Percentiles rank a stretch among this genome's conserved stretches.
Evolutionary conservation across 2,113 vertebrate species (phyloP).

Genomic region (Myiopsitta monachus): DNA sequence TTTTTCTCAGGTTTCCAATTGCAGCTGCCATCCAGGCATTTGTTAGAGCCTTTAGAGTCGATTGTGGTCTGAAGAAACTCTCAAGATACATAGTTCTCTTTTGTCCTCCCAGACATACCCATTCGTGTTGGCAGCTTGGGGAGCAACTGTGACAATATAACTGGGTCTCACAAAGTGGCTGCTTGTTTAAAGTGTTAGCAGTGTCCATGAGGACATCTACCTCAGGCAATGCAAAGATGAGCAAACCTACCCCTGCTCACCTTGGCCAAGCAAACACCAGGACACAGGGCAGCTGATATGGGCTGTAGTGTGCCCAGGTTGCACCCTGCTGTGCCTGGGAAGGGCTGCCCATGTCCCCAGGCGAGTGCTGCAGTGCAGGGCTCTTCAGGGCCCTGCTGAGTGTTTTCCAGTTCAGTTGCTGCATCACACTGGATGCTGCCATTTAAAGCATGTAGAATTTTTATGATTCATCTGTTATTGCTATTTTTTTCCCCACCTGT

Average conservation of each 20-base stretch:
- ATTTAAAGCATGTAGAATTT: neutral
- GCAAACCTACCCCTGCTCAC: neutral
- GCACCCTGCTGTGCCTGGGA: accelerated
- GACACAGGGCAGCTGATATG: accelerated
- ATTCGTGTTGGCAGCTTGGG: neutral
- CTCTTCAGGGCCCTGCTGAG: neutral
- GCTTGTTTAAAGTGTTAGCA: neutral
- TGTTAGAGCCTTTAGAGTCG: neutral
- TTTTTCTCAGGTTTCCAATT: neutral
- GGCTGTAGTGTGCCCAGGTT: accelerated
- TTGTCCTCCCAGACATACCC: neutral
- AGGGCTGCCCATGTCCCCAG: accelerated
- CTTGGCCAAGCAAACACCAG: neutral
- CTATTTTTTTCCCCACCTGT: neutral
- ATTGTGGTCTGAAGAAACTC: neutral
- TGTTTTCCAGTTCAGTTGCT: neutral
- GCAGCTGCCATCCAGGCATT: neutral
- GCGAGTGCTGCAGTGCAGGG: neutral
- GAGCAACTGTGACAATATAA: neutral
- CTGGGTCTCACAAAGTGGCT: neutral
- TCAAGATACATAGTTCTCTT: neutral
- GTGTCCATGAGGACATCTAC: neutral
- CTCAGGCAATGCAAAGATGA: neutral
- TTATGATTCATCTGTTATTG: neutral
- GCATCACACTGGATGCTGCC: neutral